A percentile compares a stretch with the other conserved stretches of the same genome.
phyloP scores from a whole-genome alignment of 2,113 vertebrate species.

The Microcebus murinus region DNA sequence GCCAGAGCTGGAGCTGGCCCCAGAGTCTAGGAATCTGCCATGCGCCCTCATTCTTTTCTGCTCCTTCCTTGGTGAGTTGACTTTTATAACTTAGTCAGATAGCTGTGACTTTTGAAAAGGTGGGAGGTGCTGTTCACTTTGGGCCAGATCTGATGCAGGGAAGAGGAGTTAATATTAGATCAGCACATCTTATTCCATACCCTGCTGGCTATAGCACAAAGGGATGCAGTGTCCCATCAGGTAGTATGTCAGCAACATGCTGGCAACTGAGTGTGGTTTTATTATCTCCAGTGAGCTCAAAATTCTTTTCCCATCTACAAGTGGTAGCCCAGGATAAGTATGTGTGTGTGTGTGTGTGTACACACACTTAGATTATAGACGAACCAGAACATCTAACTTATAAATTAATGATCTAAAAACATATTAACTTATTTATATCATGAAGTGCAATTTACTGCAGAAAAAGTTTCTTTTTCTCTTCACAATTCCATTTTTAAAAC shows the following conservation, averaged over 20 bases:
- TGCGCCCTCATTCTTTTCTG: neutral
- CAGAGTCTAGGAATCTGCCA: neutral
- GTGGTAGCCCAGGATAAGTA: neutral
- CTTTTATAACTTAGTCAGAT: neutral
- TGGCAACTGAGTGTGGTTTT: neutral
- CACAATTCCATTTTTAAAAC: constrained; percentile 30
- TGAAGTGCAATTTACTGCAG: neutral
- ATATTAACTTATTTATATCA: neutral
- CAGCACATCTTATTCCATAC: neutral
- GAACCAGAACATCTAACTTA: neutral
- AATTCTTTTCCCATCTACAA: neutral
- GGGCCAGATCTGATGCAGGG: neutral
- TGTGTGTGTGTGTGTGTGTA: neutral
- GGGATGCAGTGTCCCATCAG: neutral
- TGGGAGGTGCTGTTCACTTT: neutral
- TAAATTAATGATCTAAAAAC: neutral
- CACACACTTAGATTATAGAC: neutral
- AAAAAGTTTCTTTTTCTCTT: neutral
- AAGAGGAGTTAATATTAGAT: neutral
- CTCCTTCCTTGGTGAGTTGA: neutral
- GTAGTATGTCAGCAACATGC: neutral
- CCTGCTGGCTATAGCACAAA: neutral
- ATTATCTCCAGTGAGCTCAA: neutral
- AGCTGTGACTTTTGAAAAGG: neutral
- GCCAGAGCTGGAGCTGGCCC: too few relatives aligned